A percentile compares a stretch with the other conserved stretches of the same genome.
Conservation (phyloP, 2,113 vertebrate species). For the Barnardius zonarius region DNA sequence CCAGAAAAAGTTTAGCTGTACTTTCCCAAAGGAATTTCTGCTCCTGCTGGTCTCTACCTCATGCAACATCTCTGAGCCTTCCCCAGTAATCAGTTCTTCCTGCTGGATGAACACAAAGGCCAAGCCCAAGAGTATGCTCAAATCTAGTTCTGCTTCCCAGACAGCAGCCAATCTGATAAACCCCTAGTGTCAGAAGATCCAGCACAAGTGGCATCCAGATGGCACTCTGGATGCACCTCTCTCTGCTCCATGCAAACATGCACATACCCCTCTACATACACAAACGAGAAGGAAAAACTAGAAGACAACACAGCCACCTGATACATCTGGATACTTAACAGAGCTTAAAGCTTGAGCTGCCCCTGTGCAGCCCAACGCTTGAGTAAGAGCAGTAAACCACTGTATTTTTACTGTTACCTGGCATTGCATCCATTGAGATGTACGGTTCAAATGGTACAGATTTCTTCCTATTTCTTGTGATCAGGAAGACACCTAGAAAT, state of each 20-base stretch:
- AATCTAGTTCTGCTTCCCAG: background rate
- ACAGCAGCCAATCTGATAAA: background rate
- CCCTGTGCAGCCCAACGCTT: background rate
- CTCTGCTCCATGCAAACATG: background rate
- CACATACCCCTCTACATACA: background rate
- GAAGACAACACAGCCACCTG: background rate
- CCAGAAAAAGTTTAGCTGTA: background rate
- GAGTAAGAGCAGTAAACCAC: background rate
- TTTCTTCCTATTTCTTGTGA: slow-evolving; percentile 87
- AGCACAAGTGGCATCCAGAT: background rate
- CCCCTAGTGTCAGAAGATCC: background rate
- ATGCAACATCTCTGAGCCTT: background rate
- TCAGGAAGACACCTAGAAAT: slow-evolving; percentile 90
- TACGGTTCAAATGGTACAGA: slow-evolving; percentile 89
- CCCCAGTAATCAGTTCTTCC: background rate
- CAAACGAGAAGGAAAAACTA: background rate
- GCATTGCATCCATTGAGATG: slow-evolving; percentile 91
- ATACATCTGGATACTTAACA: background rate
- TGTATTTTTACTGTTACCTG: slow-evolving; percentile 75
- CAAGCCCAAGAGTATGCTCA: background rate
- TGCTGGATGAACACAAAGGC: background rate
- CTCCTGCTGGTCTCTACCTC: background rate
- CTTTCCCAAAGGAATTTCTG: background rate
- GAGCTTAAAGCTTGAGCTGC: background rate
- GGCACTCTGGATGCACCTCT: background rate